phyloP scores from a whole-genome alignment of 2,797 vertebrate genomes.

The Acropternis orthonyx region DNA sequence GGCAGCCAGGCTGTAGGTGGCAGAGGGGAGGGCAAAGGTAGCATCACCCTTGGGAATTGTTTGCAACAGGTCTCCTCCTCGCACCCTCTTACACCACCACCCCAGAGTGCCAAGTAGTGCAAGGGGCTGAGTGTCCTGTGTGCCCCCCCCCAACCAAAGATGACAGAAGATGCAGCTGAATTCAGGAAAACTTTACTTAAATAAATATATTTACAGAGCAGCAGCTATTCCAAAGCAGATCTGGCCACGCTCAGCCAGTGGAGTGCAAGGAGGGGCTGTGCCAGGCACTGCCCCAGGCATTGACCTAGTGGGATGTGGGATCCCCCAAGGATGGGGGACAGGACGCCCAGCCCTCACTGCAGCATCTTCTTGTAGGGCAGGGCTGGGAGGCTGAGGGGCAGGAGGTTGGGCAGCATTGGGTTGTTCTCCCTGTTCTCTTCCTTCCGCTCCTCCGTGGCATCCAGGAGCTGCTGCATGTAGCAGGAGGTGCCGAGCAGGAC shows the following conservation, averaged over 20 bases:
- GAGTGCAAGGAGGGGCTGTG: neutral
- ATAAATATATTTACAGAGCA: slow-evolving; percentile 69
- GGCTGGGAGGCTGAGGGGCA: neutral
- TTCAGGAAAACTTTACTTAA: neutral
- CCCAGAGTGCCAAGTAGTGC: neutral
- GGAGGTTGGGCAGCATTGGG: neutral
- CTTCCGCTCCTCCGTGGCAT: slow-evolving; percentile 74
- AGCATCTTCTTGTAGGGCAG: slow-evolving; percentile 49
- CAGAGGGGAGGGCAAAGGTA: neutral
- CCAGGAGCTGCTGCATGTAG: slow-evolving; percentile 91
- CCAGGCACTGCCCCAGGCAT: neutral
- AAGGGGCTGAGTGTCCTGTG: neutral
- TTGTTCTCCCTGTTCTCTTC: neutral
- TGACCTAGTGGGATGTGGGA: neutral
- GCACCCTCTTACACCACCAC: neutral
- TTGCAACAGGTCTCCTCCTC: neutral
- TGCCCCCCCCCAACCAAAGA: rapidly evolving
- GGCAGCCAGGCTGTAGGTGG: neutral
- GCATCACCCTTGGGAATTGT: neutral
- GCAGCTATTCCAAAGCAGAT: neutral
- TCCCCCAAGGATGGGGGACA: neutral
- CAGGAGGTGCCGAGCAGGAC: slow-evolving; percentile 89
- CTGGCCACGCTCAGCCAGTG: rapidly evolving
- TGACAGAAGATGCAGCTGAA: rapidly evolving
- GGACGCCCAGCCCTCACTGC: slow-evolving; percentile 26